Evolutionary conservation across 2,113 vertebrate genomes (phyloP), one percentile per base, ranked within the genome.

Genomic region (Anthoscopus minutus): DNA sequence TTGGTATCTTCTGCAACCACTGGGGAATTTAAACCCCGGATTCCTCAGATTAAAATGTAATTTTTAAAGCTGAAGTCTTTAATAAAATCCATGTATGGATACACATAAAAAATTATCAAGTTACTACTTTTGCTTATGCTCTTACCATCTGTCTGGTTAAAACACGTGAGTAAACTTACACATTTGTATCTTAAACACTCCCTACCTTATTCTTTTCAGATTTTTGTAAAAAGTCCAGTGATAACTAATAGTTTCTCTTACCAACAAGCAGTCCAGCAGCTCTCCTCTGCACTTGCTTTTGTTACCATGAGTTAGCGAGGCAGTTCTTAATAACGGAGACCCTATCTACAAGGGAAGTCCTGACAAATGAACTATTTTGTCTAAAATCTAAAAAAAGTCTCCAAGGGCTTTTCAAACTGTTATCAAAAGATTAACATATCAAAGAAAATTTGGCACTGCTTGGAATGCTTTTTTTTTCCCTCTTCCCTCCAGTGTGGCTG

Each of bases 331-430:
- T 91, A 94, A 96, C 81, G 7, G 74, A 44, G 82, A 81, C 93
- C 82, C 96, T 97, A 97, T 97, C 97, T 96, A 79, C 56, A 94
- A 94, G 97, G 97, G 97, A 97, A 97, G 97, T 97, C 96, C 97
- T 96, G 96, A 97, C 96, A 96, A 97, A 96, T 96, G 96, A 97
- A 97, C 97, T 97, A 97, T 97, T 97, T 97, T 96, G 97, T 97
- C 96, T 97, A 86, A 97, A 96, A 93, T 92, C 96, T 96, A 96
- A 97, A 97, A 95, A 96, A 98, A 94, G 80, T 97, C 96, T 97
- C 94, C 93, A 93, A 95, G 90, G 90, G 91, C 96, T 96, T 96
- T 96, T 95, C 93, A 88, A 97, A 94, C 86, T 97, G 78, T 95
- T 98, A 97, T 97, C 96, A 97, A 94, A 96, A 97, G 88, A 97